Percentiles rank a stretch among this genome's conserved stretches.
Evolutionary conservation across 2,113 vertebrate genomes (phyloP).

Genomic region (Gymnorhina tibicen): DNA sequence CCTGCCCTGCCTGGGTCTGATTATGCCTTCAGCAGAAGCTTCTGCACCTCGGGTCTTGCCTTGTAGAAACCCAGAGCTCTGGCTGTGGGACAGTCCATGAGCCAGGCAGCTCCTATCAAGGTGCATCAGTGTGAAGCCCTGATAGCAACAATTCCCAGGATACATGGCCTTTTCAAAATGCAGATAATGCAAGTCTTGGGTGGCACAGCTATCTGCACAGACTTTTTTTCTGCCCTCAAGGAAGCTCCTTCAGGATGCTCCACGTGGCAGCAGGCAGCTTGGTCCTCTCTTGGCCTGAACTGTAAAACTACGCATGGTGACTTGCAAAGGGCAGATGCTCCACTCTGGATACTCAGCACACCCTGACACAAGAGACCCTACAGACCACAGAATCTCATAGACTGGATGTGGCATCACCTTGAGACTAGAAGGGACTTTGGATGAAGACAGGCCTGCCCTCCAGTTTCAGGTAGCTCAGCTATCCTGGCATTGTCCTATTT

Average conservation of each 20-base stretch:
- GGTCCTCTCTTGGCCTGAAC: background rate
- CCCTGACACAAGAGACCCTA: background rate
- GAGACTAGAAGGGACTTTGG: background rate
- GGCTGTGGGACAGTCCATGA: background rate
- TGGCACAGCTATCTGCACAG: background rate
- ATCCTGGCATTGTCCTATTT: background rate
- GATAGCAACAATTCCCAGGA: background rate
- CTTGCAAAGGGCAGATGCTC: background rate
- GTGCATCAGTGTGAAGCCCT: background rate
- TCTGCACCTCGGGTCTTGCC: background rate
- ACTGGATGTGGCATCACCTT: background rate
- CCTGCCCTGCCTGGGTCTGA: background rate
- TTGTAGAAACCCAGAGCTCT: background rate
- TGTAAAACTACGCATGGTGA: background rate
- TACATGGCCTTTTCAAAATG: background rate
- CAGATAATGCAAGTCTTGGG: background rate
- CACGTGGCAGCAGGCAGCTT: background rate
- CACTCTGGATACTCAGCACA: background rate
- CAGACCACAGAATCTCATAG: background rate
- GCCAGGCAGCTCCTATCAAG: background rate
- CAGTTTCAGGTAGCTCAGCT: background rate
- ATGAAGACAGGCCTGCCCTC: background rate
- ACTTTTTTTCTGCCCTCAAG: background rate
- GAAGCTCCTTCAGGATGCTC: background rate
- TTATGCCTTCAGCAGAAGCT: background rate